Percentiles rank a stretch among this genome's conserved stretches.
These are phyloP conservation scores for Agonopterix subpropinquella DNA, from an alignment of 2,888 invertebrate species.

Conservation along the genomic window DNA sequence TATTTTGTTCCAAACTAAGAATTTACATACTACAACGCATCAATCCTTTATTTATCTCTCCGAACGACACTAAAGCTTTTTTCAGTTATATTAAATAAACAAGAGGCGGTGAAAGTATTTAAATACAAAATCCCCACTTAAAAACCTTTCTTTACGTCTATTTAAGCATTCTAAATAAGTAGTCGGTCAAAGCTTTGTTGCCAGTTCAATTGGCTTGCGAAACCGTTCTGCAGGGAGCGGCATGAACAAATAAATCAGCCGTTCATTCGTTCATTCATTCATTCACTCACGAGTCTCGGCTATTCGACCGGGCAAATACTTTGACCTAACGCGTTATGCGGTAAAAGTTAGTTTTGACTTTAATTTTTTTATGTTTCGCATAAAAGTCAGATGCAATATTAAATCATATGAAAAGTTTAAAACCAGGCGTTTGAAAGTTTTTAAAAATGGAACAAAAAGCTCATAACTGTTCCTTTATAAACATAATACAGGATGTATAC, in stretches of 20 bases:
- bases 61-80: not conserved
- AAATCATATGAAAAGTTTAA: too few relatives aligned
- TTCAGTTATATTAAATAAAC: not conserved
- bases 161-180: conserved; percentile 56
- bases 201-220: conserved; percentile 45
- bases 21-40: too few relatives aligned
- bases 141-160: conserved; percentile 29
- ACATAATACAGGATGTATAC: too few relatives aligned
- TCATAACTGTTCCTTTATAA: too few relatives aligned
- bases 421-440: too few relatives aligned
- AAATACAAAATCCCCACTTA: not conserved
- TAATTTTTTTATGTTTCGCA: not conserved
- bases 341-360: not conserved
- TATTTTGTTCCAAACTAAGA: too few relatives aligned
- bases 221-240: conserved; percentile 37
- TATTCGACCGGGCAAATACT: not conserved
- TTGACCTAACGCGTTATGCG: not conserved
- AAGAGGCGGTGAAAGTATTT: not conserved
- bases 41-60: too few relatives aligned
- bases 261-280: conserved; percentile 36
- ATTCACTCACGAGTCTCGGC: conserved; percentile 18
- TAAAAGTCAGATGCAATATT: too few relatives aligned
- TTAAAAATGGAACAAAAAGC: too few relatives aligned
- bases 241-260: conserved; percentile 50
- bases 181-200: conserved; percentile 53